These are phyloP conservation scores for Dicentrarchus labrax DNA, from an alignment of 2,113 vertebrate genomes.

Conservation along the genomic window DNA sequence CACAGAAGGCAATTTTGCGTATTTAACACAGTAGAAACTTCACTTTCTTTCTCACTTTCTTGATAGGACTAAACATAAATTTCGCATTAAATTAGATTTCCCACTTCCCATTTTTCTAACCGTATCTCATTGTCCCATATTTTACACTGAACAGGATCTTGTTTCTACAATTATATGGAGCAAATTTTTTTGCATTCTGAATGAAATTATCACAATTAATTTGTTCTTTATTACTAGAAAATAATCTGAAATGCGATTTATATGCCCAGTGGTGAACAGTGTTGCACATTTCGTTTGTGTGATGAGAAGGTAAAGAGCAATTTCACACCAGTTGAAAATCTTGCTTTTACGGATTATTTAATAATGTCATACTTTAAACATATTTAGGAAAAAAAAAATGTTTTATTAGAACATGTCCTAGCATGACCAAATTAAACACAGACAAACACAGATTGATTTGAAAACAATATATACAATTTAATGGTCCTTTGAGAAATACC, in stretches of 20 bases:
- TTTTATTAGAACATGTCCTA: neutral
- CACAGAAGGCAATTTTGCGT: too few relatives aligned
- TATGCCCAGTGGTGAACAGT: neutral
- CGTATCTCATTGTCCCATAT: neutral
- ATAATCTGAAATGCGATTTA: neutral
- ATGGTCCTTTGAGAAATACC: neutral
- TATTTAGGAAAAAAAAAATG: neutral
- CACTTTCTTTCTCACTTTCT: neutral
- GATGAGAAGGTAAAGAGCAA: neutral
- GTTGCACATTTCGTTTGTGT: neutral
- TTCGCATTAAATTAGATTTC: neutral
- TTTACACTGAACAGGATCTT: neutral
- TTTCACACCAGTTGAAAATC: neutral
- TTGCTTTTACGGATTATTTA: constrained; percentile 1
- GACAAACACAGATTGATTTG: neutral
- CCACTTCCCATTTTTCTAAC: neutral
- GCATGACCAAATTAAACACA: neutral
- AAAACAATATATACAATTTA: neutral
- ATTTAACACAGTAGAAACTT: neutral
- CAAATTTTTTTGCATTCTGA: neutral
- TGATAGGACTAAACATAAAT: neutral
- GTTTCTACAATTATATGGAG: neutral
- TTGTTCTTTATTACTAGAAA: neutral
- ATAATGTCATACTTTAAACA: neutral
- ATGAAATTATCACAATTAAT: neutral